Conservation (phyloP, 2,113 vertebrate species). For the Pholis gunnellus region DNA sequence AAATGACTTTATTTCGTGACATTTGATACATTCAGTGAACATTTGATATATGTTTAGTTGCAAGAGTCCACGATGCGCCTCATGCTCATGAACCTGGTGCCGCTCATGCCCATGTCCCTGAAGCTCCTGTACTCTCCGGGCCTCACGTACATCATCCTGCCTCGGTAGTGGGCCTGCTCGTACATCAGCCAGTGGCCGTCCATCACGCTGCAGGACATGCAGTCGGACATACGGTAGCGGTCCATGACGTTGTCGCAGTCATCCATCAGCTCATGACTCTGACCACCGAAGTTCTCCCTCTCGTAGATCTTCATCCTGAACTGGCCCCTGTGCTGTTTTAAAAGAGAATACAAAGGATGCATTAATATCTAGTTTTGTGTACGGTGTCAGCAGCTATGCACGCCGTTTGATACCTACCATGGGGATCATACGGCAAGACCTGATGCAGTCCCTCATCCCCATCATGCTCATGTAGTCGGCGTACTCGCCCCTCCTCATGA, state of each 20-base stretch:
- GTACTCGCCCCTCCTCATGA: conserved; percentile 80
- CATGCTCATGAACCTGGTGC: conserved; percentile 3
- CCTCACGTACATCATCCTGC: conserved; percentile 77
- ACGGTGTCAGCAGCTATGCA: background rate
- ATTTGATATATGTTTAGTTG: background rate
- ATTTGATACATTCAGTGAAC: background rate
- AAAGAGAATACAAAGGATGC: background rate
- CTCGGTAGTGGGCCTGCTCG: conserved; percentile 73
- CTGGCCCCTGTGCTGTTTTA: background rate
- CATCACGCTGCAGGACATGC: conserved; percentile 66
- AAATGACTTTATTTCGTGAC: background rate
- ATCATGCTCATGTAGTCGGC: conserved; percentile 78
- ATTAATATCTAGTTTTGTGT: background rate
- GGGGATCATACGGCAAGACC: conserved; percentile 80
- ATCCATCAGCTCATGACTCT: background rate
- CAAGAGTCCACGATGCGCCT: background rate
- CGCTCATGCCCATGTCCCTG: conserved; percentile 56
- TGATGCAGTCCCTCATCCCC: conserved; percentile 73
- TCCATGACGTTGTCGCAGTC: conserved; percentile 1
- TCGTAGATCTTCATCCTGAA: conserved; percentile 7
- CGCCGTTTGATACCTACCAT: conserved; percentile 60
- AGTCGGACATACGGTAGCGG: background rate
- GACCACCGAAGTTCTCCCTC: background rate
- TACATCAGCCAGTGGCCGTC: conserved; percentile 82
- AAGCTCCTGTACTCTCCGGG: conserved; percentile 77